Evolutionary conservation across 2,113 vertebrate genomes (phyloP).

Genomic region (Mesitornis unicolor): DNA sequence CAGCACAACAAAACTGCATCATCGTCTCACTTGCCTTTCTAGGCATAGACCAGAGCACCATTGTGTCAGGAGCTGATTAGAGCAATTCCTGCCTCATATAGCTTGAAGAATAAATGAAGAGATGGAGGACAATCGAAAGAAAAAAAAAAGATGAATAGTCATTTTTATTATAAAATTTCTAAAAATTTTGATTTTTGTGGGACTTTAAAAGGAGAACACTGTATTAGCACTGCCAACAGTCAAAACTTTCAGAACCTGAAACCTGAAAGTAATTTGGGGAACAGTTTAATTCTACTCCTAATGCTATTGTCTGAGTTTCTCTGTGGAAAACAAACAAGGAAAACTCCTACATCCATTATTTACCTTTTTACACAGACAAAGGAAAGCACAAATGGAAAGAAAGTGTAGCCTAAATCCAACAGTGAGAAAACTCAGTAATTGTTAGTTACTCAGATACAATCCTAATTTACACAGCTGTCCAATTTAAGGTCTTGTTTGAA

Average conservation of each 20-base stretch:
- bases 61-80: not conserved
- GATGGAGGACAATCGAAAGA: not conserved
- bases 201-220: not conserved
- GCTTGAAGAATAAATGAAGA: not conserved
- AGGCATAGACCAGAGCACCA: not conserved
- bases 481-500: not conserved
- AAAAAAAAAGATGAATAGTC: not conserved
- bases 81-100: not conserved
- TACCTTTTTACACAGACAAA: not conserved
- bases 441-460: not conserved
- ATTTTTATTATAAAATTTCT: not conserved
- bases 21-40: not conserved
- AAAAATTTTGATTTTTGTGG: not conserved
- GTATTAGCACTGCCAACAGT: not conserved
- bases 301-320: not conserved
- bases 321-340: not conserved
- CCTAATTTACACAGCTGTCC: not conserved
- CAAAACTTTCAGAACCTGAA: not conserved
- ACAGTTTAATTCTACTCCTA: not conserved
- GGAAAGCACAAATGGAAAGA: not conserved
- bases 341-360: not conserved
- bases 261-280: not conserved
- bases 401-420: not conserved
- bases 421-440: not conserved
- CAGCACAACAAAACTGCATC: not conserved